Evolutionary conservation across 2,797 vertebrate genomes (phyloP).

Genomic region (Tiaroga cobitis): DNA sequence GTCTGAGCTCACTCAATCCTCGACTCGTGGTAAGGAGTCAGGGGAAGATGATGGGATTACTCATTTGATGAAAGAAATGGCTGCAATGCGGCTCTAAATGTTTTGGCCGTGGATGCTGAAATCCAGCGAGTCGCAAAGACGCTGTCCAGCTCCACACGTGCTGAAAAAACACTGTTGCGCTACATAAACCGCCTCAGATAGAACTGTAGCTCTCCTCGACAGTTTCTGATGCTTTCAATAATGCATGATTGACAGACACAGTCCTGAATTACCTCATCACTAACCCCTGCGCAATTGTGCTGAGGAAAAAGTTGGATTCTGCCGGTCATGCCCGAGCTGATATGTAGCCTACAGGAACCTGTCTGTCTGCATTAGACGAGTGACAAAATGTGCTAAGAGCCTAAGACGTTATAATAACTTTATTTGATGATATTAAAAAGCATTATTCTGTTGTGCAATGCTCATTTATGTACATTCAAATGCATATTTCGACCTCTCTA

Average conservation of each 20-base stretch:
- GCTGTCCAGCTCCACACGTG: conserved; percentile 64
- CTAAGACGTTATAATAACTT: neutral
- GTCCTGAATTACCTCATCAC: neutral
- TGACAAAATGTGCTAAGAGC: neutral
- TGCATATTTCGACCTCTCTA: neutral
- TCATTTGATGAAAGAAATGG: conserved; percentile 19
- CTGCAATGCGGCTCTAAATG: neutral
- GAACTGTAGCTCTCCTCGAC: neutral
- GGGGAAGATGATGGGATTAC: conserved; percentile 30
- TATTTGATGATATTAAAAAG: too few relatives aligned
- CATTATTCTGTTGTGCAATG: neutral
- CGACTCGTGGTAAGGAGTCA: conserved; percentile 25
- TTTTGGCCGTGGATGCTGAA: conserved; percentile 4
- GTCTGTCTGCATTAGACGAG: neutral
- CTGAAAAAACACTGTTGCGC: conserved; percentile 60
- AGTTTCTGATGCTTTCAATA: too few relatives aligned
- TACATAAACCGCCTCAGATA: conserved; percentile 32
- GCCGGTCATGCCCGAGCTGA: too few relatives aligned
- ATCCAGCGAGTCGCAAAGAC: conserved; percentile 47
- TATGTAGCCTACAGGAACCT: neutral
- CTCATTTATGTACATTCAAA: neutral
- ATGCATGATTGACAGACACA: neutral
- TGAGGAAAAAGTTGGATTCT: neutral
- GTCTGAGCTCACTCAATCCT: conserved; percentile 45
- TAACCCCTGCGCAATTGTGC: neutral